These are phyloP conservation scores for Tetragonisca angustula DNA, from an alignment of 2,888 invertebrate species.

Conservation along the genomic window DNA sequence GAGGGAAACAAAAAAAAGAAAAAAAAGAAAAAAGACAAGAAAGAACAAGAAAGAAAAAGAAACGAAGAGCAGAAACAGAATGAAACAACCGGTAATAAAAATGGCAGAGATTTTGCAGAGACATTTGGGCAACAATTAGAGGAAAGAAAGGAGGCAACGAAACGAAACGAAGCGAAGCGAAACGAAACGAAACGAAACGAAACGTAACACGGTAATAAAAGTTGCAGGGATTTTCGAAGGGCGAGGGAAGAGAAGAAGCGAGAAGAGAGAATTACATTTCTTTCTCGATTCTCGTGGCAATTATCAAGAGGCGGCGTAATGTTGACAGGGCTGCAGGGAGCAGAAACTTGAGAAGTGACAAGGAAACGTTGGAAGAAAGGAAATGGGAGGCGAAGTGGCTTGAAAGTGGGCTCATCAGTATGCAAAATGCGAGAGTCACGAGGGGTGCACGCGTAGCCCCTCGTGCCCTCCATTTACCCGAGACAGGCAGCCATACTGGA, in stretches of 20 bases:
- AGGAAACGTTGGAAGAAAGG: conserved; percentile 74
- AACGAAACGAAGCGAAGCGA: not conserved
- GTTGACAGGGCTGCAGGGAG: conserved; percentile 40
- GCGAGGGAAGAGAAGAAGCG: not conserved
- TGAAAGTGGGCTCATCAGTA: conserved; percentile 79
- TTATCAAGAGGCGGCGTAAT: conserved; percentile 8
- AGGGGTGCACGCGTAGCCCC: conserved; percentile 69
- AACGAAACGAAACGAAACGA: not conserved
- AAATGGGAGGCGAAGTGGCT: conserved; percentile 74
- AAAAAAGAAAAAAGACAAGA: too few relatives aligned
- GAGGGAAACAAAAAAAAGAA: too few relatives aligned
- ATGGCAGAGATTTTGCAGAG: too few relatives aligned
- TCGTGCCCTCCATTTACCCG: conserved; percentile 70
- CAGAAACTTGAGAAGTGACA: conserved; percentile 73
- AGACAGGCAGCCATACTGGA: conserved; percentile 36
- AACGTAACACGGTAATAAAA: not conserved
- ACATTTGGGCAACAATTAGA: too few relatives aligned
- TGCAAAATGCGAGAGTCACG: conserved; percentile 78
- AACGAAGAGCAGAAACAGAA: too few relatives aligned
- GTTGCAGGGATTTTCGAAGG: not conserved
- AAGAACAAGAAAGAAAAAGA: too few relatives aligned
- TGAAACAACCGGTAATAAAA: too few relatives aligned
- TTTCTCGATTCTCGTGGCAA: not conserved
- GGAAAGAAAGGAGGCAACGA: too few relatives aligned
- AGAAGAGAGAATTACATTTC: conserved; percentile 2